These are phyloP conservation scores for Microctonus brassicae DNA, from an alignment of 2,888 invertebrate species.

Conservation along the genomic window DNA sequence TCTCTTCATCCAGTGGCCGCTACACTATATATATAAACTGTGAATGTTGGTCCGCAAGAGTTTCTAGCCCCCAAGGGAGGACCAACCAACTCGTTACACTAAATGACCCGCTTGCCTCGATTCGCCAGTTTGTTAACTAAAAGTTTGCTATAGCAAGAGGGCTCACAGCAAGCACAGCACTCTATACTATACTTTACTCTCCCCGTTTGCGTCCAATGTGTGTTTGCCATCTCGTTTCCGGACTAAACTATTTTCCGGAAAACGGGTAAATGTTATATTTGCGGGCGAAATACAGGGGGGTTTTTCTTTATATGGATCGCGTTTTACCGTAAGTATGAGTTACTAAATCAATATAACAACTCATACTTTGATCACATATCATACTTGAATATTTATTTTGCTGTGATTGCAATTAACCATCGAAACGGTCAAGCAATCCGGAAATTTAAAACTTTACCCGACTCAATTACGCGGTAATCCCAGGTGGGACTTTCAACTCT, in stretches of 20 bases:
- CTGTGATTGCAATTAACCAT: background rate
- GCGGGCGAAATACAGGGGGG: background rate
- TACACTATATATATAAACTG: background rate
- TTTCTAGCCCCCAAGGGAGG: slow-evolving; percentile 33
- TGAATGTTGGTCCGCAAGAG: slow-evolving; percentile 19
- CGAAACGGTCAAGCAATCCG: no score
- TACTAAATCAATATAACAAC: background rate
- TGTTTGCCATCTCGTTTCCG: slow-evolving; percentile 28
- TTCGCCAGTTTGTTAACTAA: slow-evolving; percentile 55
- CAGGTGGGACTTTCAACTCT: background rate
- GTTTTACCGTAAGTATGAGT: no score
- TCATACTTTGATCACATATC: background rate
- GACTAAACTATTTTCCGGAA: slow-evolving; percentile 24
- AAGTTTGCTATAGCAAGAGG: slow-evolving; percentile 44
- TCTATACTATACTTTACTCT: background rate
- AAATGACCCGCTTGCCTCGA: slow-evolving; percentile 52
- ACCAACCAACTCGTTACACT: slow-evolving; percentile 48
- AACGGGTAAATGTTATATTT: background rate
- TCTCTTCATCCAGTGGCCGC: background rate
- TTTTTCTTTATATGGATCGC: background rate
- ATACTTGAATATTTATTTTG: background rate
- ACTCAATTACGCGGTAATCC: slow-evolving; percentile 5
- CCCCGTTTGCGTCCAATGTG: slow-evolving; percentile 9
- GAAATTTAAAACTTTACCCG: background rate
- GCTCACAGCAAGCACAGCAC: slow-evolving; percentile 29